phyloP scores from a whole-genome alignment of 2,797 vertebrate genomes.

The Parauchenoglanis punctatus region DNA sequence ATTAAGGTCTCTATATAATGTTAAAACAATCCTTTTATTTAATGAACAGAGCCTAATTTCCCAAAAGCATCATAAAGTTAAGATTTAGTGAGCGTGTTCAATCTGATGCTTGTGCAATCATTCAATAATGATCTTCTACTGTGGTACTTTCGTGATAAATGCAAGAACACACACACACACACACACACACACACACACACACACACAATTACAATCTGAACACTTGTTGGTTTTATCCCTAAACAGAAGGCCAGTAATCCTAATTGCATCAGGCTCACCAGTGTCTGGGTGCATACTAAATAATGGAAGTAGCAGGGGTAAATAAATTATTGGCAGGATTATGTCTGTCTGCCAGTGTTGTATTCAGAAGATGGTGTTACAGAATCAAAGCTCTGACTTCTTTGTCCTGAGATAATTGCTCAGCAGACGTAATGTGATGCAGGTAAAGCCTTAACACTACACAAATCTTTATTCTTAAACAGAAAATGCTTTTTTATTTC shows the following conservation, averaged over 20 bases:
- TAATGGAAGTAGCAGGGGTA: constrained; percentile 56
- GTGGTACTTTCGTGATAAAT: not conserved
- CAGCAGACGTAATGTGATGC: constrained; percentile 57
- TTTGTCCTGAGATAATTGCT: constrained; percentile 53
- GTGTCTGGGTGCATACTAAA: constrained; percentile 56
- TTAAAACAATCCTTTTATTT: constrained; percentile 20
- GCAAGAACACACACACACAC: not conserved
- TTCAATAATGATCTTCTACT: not conserved
- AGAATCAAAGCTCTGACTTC: constrained; percentile 57
- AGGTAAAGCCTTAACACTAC: constrained; percentile 44
- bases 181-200: not conserved
- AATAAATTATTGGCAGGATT: constrained; percentile 63
- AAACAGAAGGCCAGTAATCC: constrained; percentile 31
- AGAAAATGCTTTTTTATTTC: not conserved
- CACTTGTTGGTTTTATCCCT: constrained; percentile 14
- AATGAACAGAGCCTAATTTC: constrained; percentile 7
- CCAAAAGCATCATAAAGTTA: constrained; percentile 21
- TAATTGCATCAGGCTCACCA: constrained; percentile 49
- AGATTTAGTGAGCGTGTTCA: not conserved
- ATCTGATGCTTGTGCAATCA: not conserved
- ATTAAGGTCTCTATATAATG: not conserved
- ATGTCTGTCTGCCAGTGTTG: constrained; percentile 60
- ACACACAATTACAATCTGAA: not conserved
- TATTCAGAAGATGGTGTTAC: constrained; percentile 63
- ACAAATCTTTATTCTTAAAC: constrained; percentile 27